These are phyloP conservation scores for Lemur catta DNA, from an alignment of 2,797 vertebrate genomes.

Conservation along the genomic window DNA sequence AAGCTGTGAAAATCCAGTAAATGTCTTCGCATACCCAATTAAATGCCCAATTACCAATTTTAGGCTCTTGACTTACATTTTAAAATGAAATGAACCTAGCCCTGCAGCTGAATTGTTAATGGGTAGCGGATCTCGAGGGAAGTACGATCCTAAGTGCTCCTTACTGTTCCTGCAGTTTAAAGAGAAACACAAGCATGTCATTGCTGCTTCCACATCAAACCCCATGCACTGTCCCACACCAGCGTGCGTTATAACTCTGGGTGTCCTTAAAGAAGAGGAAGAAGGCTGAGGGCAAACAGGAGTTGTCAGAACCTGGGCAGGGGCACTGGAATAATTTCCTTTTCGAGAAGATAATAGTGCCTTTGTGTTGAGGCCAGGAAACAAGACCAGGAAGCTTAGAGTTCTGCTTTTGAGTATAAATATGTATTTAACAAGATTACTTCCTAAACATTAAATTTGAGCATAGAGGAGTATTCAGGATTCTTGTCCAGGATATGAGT, in stretches of 20 bases:
- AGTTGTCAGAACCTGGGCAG: constrained; percentile 50
- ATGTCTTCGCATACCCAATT: constrained; percentile 62
- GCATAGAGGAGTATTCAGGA: background rate
- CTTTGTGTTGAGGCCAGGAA: constrained; percentile 69
- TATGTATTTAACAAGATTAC: constrained; percentile 79
- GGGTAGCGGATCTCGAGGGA: constrained; percentile 16
- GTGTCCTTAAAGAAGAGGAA: constrained; percentile 59
- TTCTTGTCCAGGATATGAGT: constrained; percentile 52
- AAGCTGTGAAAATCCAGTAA: constrained; percentile 69
- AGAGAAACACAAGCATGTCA: background rate
- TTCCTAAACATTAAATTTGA: constrained; percentile 79
- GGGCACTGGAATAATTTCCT: constrained; percentile 65
- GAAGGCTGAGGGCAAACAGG: constrained; percentile 56
- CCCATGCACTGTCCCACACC: background rate
- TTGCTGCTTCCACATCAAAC: background rate
- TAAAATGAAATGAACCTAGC: constrained; percentile 59
- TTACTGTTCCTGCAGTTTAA: background rate
- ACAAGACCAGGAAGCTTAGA: constrained; percentile 79
- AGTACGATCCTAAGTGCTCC: background rate
- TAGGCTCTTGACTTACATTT: constrained; percentile 59
- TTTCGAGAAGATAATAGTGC: constrained; percentile 57
- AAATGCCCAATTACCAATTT: constrained; percentile 74
- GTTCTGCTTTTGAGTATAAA: constrained; percentile 75
- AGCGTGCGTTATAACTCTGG: background rate
- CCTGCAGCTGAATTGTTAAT: constrained; percentile 43